Base-by-base conservation (phyloP, 2,113 vertebrate genomes). In the Atrichornis clamosus region DNA sequence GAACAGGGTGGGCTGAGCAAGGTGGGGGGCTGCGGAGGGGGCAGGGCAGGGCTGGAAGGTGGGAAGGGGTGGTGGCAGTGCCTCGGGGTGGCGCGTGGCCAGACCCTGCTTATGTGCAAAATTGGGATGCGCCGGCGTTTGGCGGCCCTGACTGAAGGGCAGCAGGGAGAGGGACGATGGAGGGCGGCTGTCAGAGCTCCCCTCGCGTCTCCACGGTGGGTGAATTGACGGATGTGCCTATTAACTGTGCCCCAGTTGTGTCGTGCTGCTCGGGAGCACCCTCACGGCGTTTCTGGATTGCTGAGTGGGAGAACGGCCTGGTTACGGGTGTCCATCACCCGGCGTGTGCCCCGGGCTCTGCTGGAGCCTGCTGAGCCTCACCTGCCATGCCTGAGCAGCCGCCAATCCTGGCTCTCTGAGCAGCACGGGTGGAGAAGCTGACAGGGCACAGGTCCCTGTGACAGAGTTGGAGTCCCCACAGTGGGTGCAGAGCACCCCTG, bases 111-210 rank as follows among this genome's bases (percentile, higher is more conserved):
- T 1, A 37, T 10, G 39, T 12, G 60, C 3, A 2, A 84, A 20
- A 10, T 0, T 7, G 89, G 83, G 86, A 26, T 15, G 87, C 1
- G 1, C 5, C 1, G 23, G 73, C 1, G 2, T 15, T 56, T 0
- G 10, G 76, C 2, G 0, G 81, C 16, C 30, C 14, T 0, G 7
- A 35, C 2, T 14, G 94, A 89, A 68, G 88, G 93, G 73, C 68
- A 49, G 81, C 15, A 13, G 77, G 74, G 50, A 77, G 68, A 77
- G 41, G 62, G 33, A 11, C 0, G 7, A 13, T 2, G 5, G 9
- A 32, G 65, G n/a, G 58, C 0, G 2, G 47, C 83, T 63, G 23
- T 6, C 76, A 30, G 87, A 44, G 90, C 90, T 58, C 13, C 86
- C 69, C 44, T 32, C 5, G 3, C 2, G 18, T n/a, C 70, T 79